A percentile compares a stretch with the other conserved stretches of the same genome.
These are phyloP conservation scores for Toxonevra muliebris DNA, from an alignment of 2,888 invertebrate species.

Conservation along the genomic window DNA sequence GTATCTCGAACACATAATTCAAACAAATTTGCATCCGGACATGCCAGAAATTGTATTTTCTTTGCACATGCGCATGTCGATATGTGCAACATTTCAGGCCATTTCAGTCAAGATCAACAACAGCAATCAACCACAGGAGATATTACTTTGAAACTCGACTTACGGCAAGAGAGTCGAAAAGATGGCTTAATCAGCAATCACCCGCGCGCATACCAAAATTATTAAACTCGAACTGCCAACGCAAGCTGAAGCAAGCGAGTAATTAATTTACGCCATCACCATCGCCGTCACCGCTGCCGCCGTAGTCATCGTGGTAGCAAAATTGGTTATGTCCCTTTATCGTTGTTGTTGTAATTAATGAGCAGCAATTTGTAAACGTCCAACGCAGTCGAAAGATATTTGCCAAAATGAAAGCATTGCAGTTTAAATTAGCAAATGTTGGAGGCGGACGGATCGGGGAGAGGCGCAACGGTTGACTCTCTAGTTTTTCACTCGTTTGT, in stretches of 20 bases:
- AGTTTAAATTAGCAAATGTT: background rate
- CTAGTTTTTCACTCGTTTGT: too few relatives aligned
- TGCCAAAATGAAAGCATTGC: background rate
- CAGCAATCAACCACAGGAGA: too few relatives aligned
- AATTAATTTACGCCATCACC: conserved; percentile 43
- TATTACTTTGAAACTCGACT: too few relatives aligned
- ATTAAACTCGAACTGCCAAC: background rate
- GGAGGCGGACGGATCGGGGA: conserved; percentile 1
- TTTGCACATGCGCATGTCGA: too few relatives aligned
- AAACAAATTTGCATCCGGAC: too few relatives aligned
- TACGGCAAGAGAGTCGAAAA: background rate
- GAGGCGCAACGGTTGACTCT: too few relatives aligned
- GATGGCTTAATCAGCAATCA: background rate
- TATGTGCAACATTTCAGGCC: too few relatives aligned
- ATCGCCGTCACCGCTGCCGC: conserved; percentile 15
- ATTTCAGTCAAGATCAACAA: too few relatives aligned
- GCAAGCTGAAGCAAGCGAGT: conserved; percentile 27
- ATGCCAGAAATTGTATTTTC: too few relatives aligned
- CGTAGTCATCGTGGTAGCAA: conserved; percentile 14
- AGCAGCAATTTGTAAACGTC: conserved; percentile 61
- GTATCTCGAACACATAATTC: too few relatives aligned
- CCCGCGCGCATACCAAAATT: background rate
- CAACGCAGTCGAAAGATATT: background rate
- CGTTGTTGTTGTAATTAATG: conserved; percentile 53
- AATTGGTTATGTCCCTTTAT: conserved; percentile 51